Evolutionary conservation across 2,888 invertebrate species (phyloP).

Genomic region (Caradrina kadenii): DNA sequence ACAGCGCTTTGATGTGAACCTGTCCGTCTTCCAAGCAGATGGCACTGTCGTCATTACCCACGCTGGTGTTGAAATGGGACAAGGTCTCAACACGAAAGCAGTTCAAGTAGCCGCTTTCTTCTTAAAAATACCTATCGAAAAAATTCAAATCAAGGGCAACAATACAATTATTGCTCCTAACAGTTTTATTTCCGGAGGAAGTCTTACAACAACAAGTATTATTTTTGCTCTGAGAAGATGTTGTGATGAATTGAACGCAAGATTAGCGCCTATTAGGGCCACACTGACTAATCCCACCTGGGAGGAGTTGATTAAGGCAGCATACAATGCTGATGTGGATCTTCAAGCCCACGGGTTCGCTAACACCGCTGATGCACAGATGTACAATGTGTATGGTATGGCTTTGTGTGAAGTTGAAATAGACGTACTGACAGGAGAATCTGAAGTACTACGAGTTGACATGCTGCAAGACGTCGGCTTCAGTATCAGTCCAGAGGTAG

Average conservation of each 20-base stretch:
- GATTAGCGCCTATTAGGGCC: conserved; percentile 81
- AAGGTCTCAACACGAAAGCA: conserved; percentile 93
- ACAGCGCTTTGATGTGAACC: conserved; percentile 48
- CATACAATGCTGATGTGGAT: conserved; percentile 68
- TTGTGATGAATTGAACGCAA: conserved; percentile 82
- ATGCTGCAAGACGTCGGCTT: conserved; percentile 92
- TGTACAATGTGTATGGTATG: conserved; percentile 87
- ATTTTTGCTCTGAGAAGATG: conserved; percentile 87
- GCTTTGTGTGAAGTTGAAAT: conserved; percentile 92
- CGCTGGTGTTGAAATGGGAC: conserved; percentile 93
- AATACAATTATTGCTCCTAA: conserved; percentile 92
- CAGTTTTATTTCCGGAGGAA: conserved; percentile 91
- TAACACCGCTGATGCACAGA: conserved; percentile 54
- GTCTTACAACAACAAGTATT: conserved; percentile 92
- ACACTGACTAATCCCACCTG: conserved; percentile 82
- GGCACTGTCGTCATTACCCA: conserved; percentile 92
- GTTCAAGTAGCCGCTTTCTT: conserved; percentile 92
- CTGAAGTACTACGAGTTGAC: conserved; percentile 90
- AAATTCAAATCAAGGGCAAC: conserved; percentile 92
- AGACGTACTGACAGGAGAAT: conserved; percentile 93
- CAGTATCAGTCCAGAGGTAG: conserved; percentile 91
- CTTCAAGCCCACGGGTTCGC: conserved; percentile 71
- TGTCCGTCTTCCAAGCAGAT: conserved; percentile 77
- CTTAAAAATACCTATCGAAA: conserved; percentile 91
- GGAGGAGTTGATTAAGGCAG: conserved; percentile 85